Base-by-base conservation (phyloP, 2,888 invertebrate genomes). In the Biston stratarius region DNA sequence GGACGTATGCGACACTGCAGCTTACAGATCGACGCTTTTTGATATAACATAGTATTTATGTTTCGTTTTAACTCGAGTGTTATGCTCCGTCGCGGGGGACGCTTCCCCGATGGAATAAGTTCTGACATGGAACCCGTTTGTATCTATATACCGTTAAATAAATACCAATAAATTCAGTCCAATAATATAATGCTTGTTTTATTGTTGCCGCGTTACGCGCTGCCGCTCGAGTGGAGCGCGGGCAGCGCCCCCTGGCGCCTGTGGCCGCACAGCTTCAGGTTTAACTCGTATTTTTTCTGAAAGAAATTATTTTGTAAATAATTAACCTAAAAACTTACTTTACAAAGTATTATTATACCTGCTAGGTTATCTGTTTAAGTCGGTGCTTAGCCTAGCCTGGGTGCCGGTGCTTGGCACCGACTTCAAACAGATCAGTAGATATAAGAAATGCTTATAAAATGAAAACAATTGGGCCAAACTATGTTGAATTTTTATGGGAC, bases 131-230 rank as follows among this genome's bases (percentile, higher is more conserved):
- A 86, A 80, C 87, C 85, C 86, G 84, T 87, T 90, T 91, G 86
- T 91, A 92, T 89, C 87, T 89, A 88, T 87, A 87, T 89, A 89
- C 82, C 84, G 91, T 90, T 92, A 91, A 92, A 92, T 91, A 90
- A 92, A 92, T 88, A 90, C 90, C 90, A 92, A 92, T 92, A 91
- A 92, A 92, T 88, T 91, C 90, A 92, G 92, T 92, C 91, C 91
- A 90, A 86, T 86, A 86, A 82, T 76, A 76, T 67, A 53, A 71
- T 49, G 66, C 68, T 74, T 67, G 73, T 87, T 89, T 90, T 83
- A 86, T 87, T 89, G 52, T 40, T 64, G 8, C 24, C 24, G 24
- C 0, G 60, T 56, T 58, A 68, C 70, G 72, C 64, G 64, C 70
- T 61, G 71, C 75, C 78, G 72, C 78, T 80, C 14, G 74, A 78